A percentile compares a stretch with the other conserved stretches of the same genome.
phyloP scores from a whole-genome alignment of 2,888 invertebrate species.

The Polydesmus complanatus region DNA sequence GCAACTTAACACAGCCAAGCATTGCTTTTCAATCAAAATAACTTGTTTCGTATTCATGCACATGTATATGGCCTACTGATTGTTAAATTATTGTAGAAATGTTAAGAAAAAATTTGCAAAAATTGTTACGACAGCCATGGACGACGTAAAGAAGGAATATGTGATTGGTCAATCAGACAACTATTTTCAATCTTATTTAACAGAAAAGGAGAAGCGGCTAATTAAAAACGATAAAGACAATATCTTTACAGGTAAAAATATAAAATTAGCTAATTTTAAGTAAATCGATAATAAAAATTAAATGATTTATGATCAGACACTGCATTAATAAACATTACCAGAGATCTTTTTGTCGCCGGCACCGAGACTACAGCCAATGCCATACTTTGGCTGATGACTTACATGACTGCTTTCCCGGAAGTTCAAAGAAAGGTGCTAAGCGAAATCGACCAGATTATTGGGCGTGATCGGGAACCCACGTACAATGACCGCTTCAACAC shows the following conservation, averaged over 20 bases:
- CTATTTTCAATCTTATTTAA: not conserved
- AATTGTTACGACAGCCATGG: too few relatives aligned
- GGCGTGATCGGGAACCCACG: not conserved
- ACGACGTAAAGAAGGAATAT: too few relatives aligned
- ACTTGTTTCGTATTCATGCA: too few relatives aligned
- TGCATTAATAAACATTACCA: not conserved
- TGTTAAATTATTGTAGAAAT: too few relatives aligned
- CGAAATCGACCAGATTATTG: conserved; percentile 1
- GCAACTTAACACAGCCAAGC: too few relatives aligned
- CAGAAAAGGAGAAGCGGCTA: not conserved
- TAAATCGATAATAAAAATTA: not conserved
- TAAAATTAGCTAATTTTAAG: not conserved
- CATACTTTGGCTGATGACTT: not conserved
- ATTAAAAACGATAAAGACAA: not conserved
- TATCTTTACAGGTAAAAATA: not conserved
- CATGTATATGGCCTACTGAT: too few relatives aligned
- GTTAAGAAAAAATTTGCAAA: too few relatives aligned
- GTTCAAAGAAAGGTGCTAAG: not conserved
- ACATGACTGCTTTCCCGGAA: not conserved
- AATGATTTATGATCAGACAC: not conserved
- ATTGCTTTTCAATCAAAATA: too few relatives aligned
- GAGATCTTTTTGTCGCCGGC: not conserved
- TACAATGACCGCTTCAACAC: not conserved
- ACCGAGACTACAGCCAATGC: not conserved
- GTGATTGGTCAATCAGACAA: not conserved